Evolutionary conservation across 1,140 invertebrate genomes (phyloP).

Genomic region (Ceratina calcarata): DNA sequence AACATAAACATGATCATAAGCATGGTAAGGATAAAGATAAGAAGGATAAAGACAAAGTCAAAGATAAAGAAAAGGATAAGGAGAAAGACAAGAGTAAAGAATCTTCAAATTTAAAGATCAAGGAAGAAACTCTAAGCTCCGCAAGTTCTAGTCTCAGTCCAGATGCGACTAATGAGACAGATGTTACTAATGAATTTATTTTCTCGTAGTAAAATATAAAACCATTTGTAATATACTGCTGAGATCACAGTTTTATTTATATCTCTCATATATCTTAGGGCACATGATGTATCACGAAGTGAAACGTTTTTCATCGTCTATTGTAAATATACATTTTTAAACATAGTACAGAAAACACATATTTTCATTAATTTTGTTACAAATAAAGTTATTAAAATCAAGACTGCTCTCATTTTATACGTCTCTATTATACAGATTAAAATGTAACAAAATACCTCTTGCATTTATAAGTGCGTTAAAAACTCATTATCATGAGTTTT

Average conservation of each 20-base stretch:
- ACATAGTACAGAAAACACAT: slow-evolving; percentile 29
- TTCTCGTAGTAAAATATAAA: slow-evolving; percentile 63
- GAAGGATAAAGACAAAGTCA: slow-evolving; percentile 76
- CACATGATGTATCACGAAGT: slow-evolving; percentile 13
- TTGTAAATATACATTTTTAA: slow-evolving; percentile 43
- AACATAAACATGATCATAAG: slow-evolving; percentile 79
- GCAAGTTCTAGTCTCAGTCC: slow-evolving; percentile 84
- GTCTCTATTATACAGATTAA: background rate
- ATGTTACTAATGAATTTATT: slow-evolving; percentile 71
- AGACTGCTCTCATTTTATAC: background rate
- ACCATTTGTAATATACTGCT: background rate
- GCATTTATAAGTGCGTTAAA: too few relatives aligned
- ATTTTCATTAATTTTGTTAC: slow-evolving; percentile 32
- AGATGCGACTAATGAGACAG: slow-evolving; percentile 63
- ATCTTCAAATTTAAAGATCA: slow-evolving; percentile 74
- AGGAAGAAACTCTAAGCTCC: slow-evolving; percentile 84
- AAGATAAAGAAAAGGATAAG: slow-evolving; percentile 75
- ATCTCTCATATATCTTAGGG: slow-evolving; percentile 41
- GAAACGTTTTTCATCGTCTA: background rate
- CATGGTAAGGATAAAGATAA: slow-evolving; percentile 79
- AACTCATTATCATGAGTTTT: too few relatives aligned
- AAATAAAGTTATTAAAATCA: slow-evolving; percentile 30
- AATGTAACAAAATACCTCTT: background rate
- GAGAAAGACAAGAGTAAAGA: slow-evolving; percentile 78
- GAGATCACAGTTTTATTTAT: slow-evolving; percentile 18